Conservation (phyloP, 2,888 invertebrate species). For the Andrena trimmerana region DNA sequence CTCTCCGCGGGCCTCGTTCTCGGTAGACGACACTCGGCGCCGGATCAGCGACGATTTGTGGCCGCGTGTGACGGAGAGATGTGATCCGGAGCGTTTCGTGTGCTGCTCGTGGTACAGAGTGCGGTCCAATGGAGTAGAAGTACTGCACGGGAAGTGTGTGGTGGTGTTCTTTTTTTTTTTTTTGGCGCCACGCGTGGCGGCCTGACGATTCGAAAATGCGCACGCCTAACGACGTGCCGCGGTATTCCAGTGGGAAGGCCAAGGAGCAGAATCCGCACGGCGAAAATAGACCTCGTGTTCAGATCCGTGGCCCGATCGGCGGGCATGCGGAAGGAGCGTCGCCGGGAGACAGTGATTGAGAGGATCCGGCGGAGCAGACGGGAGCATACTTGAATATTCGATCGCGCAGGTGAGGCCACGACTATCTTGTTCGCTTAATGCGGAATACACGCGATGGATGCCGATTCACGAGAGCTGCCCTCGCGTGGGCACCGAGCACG, state of each 20-base stretch:
- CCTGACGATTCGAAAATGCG: slow-evolving; percentile 57
- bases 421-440: slow-evolving; percentile 29
- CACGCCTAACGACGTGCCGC: slow-evolving; percentile 30
- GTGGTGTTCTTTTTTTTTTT: slow-evolving; percentile 36
- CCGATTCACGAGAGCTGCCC: background rate
- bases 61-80: background rate
- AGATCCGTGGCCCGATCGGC: slow-evolving; percentile 53
- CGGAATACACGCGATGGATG: slow-evolving; percentile 14
- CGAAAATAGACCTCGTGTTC: slow-evolving; percentile 59
- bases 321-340: slow-evolving; percentile 71
- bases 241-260: slow-evolving; percentile 55
- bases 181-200: slow-evolving; percentile 48
- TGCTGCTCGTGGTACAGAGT: background rate
- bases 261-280: slow-evolving; percentile 34
- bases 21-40: slow-evolving; percentile 19
- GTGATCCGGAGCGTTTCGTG: slow-evolving; percentile 13
- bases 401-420: slow-evolving; percentile 65
- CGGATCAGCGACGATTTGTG: slow-evolving; percentile 33
- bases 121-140: background rate
- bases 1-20: slow-evolving; percentile 18
- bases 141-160: background rate
- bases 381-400: slow-evolving; percentile 52
- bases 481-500: background rate
- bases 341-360: slow-evolving; percentile 69
- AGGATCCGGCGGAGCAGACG: slow-evolving; percentile 60